Conservation (phyloP, 1,140 invertebrate species). For the Coptotermes formosanus region DNA sequence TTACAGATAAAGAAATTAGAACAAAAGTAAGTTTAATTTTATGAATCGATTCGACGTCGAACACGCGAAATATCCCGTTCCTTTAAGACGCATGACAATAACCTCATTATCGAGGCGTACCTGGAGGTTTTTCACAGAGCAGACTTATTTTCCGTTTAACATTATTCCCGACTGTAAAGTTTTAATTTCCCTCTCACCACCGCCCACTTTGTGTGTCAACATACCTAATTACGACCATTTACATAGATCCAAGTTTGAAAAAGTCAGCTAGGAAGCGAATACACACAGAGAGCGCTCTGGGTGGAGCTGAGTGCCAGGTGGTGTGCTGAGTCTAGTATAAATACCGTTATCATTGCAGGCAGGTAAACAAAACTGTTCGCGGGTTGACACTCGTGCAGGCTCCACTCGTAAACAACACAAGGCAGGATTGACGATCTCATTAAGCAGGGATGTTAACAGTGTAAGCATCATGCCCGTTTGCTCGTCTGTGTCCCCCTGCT, state of each 20-base stretch:
- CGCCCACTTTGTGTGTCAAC: neutral
- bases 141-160: no score
- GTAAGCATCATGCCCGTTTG: neutral
- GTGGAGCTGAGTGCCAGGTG: neutral
- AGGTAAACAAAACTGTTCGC: constrained; percentile 28
- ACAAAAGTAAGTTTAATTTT: no score
- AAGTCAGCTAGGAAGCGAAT: neutral
- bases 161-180: no score
- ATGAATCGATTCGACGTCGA: no score
- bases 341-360: constrained; percentile 26
- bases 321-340: constrained; percentile 19
- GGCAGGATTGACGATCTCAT: constrained; percentile 32
- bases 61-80: no score
- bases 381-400: neutral
- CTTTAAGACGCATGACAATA: no score
- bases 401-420: constrained; percentile 31
- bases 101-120: no score
- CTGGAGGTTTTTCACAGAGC: no score
- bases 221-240: neutral
- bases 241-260: neutral
- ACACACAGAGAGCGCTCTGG: neutral
- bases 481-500: neutral
- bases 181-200: no score
- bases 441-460: constrained; percentile 29
- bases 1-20: no score